phyloP scores from a whole-genome alignment of 2,113 vertebrate species.

The Suncus etruscus region DNA sequence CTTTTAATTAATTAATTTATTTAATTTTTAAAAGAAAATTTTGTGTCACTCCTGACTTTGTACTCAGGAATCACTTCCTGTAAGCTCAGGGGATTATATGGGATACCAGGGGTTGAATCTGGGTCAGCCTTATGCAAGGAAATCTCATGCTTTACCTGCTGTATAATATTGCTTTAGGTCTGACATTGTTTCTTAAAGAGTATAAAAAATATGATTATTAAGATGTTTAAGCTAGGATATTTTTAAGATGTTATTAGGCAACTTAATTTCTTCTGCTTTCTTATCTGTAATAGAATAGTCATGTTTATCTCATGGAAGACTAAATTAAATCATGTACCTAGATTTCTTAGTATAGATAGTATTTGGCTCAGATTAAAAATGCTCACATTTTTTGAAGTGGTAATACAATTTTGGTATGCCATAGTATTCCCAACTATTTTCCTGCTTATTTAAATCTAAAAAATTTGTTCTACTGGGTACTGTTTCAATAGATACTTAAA shows the following conservation, averaged over 20 bases:
- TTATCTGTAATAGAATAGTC: not conserved
- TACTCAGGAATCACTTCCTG: not conserved
- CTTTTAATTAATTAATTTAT: too few relatives aligned
- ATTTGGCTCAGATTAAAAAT: not conserved
- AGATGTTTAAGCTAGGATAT: not conserved
- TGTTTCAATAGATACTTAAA: not conserved
- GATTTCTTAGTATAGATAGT: not conserved
- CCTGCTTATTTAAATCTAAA: constrained; percentile 22
- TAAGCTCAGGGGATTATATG: too few relatives aligned
- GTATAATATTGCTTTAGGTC: not conserved
- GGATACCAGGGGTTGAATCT: too few relatives aligned
- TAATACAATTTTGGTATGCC: not conserved
- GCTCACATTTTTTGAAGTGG: constrained; percentile 16
- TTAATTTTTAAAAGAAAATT: too few relatives aligned
- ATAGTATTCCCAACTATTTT: not conserved
- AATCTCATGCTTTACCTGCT: not conserved
- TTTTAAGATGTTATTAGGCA: not conserved
- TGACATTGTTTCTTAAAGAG: constrained; percentile 3
- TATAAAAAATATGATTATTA: not conserved
- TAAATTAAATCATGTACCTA: not conserved
- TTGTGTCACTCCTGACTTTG: not conserved
- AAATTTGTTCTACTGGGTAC: not conserved
- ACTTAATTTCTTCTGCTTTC: not conserved
- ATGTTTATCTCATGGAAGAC: not conserved
- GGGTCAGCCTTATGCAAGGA: too few relatives aligned